Evolutionary conservation across 2,797 vertebrate species (phyloP), one percentile per base, ranked within the genome.

Genomic region (Enteromius paludinosus): DNA sequence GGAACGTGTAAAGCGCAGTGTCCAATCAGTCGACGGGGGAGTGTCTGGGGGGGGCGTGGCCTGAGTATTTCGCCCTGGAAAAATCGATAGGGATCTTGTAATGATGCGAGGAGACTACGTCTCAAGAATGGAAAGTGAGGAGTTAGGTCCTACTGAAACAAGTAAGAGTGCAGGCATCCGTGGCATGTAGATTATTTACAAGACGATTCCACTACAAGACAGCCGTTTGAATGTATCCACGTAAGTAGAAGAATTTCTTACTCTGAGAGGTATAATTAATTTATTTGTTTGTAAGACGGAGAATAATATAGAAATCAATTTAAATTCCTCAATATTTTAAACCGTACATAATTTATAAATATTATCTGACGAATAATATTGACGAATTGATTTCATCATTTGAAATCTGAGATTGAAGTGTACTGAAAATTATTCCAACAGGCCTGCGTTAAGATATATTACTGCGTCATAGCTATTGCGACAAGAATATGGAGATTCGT

Each of bases 401-500:
- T 84, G 38, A 75, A 59, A 11, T 47, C 18, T 3, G 52, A 78
- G 72, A 85, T 61, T 35, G 61, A 78, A 82, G 79, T n/a, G 23
- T 41, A 30, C 18, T n/a, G 47, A 72, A 62, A 15, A 82, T 74
- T 54, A 38, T 79, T 68, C 45, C 28, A 59, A 43, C 41, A 56
- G 72, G 30, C 41, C 77, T 28, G 35, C 14, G 79, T 79, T 78
- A 43, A 38, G 75, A 94, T 94, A 94, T 92, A 82, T 87, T 93
- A 94, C 93, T 95, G 95, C 94, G 95, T 95, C 95, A 95, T 93
- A 87, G 83, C 81, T 73, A 81, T 85, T 81, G 83, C 82, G 81
- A 78, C 78, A 85, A 87, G 83, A 87, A 87, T 75, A 86, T 84
- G 52, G 72, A 82, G 89, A 91, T 90, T 91, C 88, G 47, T 71